Percentiles rank a stretch among this genome's conserved stretches.
Evolutionary conservation across 2,888 invertebrate species (phyloP).

Genomic region (Drosophila emarginata): DNA sequence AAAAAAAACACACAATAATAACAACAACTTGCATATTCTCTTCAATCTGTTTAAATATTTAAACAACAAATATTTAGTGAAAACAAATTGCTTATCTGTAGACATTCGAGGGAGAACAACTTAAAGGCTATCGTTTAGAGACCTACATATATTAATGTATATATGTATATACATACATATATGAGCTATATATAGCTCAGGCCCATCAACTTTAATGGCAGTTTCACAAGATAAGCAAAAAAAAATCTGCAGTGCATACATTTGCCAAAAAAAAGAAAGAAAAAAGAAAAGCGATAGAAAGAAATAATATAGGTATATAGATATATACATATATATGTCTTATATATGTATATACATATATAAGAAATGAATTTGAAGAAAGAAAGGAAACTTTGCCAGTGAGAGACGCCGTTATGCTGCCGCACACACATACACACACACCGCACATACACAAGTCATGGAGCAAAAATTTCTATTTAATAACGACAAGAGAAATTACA

Average conservation of each 20-base stretch:
- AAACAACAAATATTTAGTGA: slow-evolving; percentile 1
- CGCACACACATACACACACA: slow-evolving; percentile 18
- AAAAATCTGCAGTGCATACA: slow-evolving; percentile 63
- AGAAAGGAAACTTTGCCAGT: slow-evolving; percentile 40
- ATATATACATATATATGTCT: not conserved
- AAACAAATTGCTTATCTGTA: slow-evolving; percentile 7
- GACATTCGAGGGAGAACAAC: not conserved
- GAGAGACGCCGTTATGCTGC: slow-evolving; percentile 5
- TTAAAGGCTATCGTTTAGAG: not conserved
- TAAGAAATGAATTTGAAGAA: slow-evolving; percentile 29
- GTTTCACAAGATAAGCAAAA: slow-evolving; percentile 52
- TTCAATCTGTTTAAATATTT: slow-evolving; percentile 1
- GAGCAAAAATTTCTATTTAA: slow-evolving; percentile 68
- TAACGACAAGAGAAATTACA: slow-evolving; percentile 71
- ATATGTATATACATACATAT: not conserved
- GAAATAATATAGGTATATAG: slow-evolving; percentile 4
- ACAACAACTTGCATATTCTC: not conserved
- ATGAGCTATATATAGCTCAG: not conserved
- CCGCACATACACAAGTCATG: slow-evolving; percentile 42
- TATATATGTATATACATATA: not conserved
- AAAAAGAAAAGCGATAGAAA: not conserved
- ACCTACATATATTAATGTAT: not conserved
- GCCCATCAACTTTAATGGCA: slow-evolving; percentile 26
- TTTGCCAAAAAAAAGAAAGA: slow-evolving; percentile 51
- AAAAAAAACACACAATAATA: not conserved